phyloP scores from a whole-genome alignment of 2,888 invertebrate species.

The Aleiodes testaceus region DNA sequence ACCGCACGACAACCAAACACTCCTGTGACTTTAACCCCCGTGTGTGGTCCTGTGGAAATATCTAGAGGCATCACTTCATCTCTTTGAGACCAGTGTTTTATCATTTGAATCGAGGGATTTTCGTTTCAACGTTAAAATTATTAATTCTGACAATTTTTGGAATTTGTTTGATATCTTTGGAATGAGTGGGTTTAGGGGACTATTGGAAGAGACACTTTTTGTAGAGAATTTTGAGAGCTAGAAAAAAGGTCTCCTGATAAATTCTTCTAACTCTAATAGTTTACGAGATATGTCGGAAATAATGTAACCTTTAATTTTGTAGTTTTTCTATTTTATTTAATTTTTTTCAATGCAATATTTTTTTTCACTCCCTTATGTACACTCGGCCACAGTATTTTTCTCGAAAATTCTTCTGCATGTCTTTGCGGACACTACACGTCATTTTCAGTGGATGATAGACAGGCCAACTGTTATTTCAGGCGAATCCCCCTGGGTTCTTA shows the following conservation, averaged over 20 bases:
- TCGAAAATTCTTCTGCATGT: conserved; percentile 18
- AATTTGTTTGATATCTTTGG: neutral
- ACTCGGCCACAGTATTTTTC: neutral
- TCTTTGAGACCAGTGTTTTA: conserved; percentile 26
- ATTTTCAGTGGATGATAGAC: conserved; percentile 35
- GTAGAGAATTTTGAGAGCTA: neutral
- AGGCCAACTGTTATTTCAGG: conserved; percentile 51
- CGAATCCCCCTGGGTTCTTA: conserved; percentile 43
- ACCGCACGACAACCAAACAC: conserved; percentile 62
- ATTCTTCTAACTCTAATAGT: too few species aligned
- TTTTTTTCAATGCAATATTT: neutral
- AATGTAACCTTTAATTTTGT: neutral
- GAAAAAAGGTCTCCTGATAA: too few species aligned
- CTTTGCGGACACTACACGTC: neutral
- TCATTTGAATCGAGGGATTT: conserved; percentile 24
- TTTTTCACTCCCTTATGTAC: neutral
- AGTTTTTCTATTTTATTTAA: neutral
- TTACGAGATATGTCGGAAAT: neutral
- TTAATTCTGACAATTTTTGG: neutral
- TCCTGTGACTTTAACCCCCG: conserved; percentile 56
- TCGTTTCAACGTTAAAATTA: neutral
- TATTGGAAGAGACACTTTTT: neutral
- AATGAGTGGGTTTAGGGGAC: conserved; percentile 1
- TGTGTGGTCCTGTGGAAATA: conserved; percentile 53
- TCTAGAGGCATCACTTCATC: neutral